Conservation (phyloP, 2,888 invertebrate genomes). For the Netelia virgata region DNA sequence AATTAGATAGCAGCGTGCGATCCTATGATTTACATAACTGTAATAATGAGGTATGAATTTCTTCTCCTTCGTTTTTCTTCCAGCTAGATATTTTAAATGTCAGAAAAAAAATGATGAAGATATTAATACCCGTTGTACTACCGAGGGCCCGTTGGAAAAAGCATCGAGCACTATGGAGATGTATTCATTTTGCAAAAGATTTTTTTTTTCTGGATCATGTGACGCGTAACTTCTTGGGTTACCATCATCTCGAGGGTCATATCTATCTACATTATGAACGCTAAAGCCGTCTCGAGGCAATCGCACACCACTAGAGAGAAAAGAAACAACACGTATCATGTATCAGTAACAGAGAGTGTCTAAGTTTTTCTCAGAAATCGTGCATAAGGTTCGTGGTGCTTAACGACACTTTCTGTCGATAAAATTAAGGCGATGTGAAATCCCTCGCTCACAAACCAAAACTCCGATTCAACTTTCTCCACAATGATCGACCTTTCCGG, state of each 20-base stretch:
- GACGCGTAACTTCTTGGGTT: conserved; percentile 53
- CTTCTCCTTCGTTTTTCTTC: conserved; percentile 32
- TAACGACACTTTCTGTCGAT: conserved; percentile 18
- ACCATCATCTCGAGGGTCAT: conserved; percentile 39
- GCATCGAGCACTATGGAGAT: conserved; percentile 53
- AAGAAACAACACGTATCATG: conserved; percentile 69
- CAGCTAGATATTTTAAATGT: conserved; percentile 26
- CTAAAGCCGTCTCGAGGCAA: conserved; percentile 71
- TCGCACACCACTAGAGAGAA: conserved; percentile 80
- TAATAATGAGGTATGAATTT: conserved; percentile 64
- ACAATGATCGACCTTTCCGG: too few species aligned
- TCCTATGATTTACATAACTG: conserved; percentile 75
- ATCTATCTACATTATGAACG: conserved; percentile 44
- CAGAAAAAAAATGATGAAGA: conserved; percentile 37
- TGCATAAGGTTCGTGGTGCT: conserved; percentile 38
- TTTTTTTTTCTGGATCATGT: conserved; percentile 70
- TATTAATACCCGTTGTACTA: conserved; percentile 18
- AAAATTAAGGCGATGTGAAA: not conserved
- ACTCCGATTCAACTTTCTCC: too few species aligned
- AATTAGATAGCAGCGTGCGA: conserved; percentile 84
- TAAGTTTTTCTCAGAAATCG: conserved; percentile 25
- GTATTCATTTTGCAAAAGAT: conserved; percentile 51
- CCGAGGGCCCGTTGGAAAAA: conserved; percentile 1
- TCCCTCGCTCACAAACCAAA: too few species aligned
- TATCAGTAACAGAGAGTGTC: conserved; percentile 9